phyloP scores from a whole-genome alignment of 2,113 vertebrate genomes.

The Tonatia bakeri region DNA sequence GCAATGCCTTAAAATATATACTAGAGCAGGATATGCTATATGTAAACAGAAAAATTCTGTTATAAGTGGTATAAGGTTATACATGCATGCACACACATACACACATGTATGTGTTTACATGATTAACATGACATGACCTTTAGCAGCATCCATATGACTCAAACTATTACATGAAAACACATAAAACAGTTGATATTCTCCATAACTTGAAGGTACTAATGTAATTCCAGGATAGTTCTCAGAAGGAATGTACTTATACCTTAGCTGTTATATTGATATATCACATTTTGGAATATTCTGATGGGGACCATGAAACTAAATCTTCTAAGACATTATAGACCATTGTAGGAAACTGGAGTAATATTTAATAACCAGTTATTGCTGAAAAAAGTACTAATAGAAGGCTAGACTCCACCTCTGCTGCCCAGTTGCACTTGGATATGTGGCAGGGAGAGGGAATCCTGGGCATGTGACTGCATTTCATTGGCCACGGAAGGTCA shows the following conservation, averaged over 20 bases:
- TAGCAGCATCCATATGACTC: rapidly evolving
- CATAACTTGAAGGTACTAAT: neutral
- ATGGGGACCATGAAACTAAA: neutral
- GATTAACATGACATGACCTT: neutral
- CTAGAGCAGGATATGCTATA: neutral
- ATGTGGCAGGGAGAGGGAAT: neutral
- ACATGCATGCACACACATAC: neutral
- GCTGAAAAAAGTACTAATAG: rapidly evolving
- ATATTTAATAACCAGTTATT: neutral
- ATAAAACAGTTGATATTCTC: neutral
- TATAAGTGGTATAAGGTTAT: neutral
- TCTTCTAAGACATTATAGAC: neutral
- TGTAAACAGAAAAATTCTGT: neutral
- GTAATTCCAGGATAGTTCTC: neutral
- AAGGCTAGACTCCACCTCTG: neutral
- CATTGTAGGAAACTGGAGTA: neutral
- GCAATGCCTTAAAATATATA: neutral
- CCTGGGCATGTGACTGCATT: neutral
- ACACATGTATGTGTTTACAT: neutral
- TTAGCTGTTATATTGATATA: neutral
- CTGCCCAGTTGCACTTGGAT: neutral
- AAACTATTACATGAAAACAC: rapidly evolving
- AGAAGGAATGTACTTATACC: neutral
- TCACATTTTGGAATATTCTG: neutral
- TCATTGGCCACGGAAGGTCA: neutral